Base-by-base conservation (phyloP, 2,797 vertebrate species). In the Neosalanx taihuensis region DNA sequence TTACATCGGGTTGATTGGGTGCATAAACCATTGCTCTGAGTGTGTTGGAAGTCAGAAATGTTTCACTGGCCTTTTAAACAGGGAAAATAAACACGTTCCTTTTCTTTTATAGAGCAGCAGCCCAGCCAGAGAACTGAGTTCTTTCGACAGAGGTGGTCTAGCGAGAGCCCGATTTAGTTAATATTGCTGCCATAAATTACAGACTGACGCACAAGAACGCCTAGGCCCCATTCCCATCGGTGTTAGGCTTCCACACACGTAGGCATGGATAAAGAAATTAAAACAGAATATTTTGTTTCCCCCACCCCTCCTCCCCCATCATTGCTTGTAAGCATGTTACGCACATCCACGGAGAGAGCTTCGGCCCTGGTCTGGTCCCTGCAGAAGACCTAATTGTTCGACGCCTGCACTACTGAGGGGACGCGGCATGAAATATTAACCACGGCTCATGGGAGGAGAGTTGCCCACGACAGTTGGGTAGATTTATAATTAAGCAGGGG, bases 401-500 rank as follows among this genome's bases (percentile, higher is more conserved):
- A 80, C 18, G 72, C 74, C 71, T 76, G 78, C 85, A 82, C 83
- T 85, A 80, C 79, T 84, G 64, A 5, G 58, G 79, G 79, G 71
- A 79, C 65, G 76, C 77, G 66, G 59, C 66, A 79, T 88, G 74
- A 89, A 89, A 87, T 88, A 88, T 88, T 85, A 84, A 88, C 78
- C 56, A 76, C 78, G 84, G 84, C 84, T 87, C 83, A 67, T 61
- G 79, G 85, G 87, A 88, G 68, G 61, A 58, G 60, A 84, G 79
- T 73, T 69, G 70, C 79, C 77, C 67, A 69, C 83, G 86, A 89
- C 88, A 90, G 89, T 89, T 84, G 83, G 86, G 75, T 69, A 81
- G 88, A 89, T 90, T 90, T 90, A 89, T 90, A 92, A 92, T 92
- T 91, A 90, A 87, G 87, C 77, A 84, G 75, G 77, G 51, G 53